A percentile compares a stretch with the other conserved stretches of the same genome.
phyloP scores from a whole-genome alignment of 2,113 vertebrate species.

The Cyphomyrus plagiostoma region DNA sequence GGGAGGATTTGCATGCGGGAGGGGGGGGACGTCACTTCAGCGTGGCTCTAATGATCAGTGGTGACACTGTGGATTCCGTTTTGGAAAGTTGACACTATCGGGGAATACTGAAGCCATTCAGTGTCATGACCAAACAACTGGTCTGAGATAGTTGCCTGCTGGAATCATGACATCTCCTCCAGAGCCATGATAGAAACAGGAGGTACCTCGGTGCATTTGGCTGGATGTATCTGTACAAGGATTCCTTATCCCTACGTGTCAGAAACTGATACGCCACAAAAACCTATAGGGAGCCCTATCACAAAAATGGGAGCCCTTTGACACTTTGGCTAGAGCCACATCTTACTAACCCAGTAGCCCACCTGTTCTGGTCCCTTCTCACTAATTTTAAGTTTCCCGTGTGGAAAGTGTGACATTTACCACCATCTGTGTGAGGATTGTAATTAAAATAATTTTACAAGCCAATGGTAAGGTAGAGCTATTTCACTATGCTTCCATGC shows the following conservation, averaged over 20 bases:
- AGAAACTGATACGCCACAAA: no score
- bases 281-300: background rate
- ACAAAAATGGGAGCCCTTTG: background rate
- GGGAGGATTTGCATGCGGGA: background rate
- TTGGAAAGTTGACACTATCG: background rate
- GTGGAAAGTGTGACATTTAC: background rate
- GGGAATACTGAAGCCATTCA: background rate
- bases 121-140: background rate
- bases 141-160: background rate
- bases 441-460: background rate
- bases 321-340: background rate
- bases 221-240: background rate
- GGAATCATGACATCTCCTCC: background rate
- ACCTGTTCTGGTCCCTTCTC: background rate
- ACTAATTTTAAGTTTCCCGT: background rate
- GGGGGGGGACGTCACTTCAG: background rate
- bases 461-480: background rate
- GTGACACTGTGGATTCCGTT: background rate
- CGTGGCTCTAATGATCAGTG: background rate
- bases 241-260: background rate
- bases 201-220: background rate
- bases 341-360: background rate
- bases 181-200: background rate
- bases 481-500: background rate
- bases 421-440: background rate